phyloP scores from a whole-genome alignment of 1,140 invertebrate genomes.

The Nasonia longicornis region DNA sequence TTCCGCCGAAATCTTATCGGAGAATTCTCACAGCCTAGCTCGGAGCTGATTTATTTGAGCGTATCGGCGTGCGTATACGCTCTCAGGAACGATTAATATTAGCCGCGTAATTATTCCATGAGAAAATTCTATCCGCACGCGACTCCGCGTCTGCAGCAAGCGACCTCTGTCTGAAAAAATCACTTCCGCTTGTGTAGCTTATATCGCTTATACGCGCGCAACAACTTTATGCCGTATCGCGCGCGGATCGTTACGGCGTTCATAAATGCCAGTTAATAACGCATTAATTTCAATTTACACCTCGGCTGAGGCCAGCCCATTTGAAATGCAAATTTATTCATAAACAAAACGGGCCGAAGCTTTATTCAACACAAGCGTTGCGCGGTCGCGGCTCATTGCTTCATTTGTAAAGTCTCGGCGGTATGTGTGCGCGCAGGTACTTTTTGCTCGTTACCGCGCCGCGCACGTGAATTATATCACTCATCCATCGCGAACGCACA shows the following conservation, averaged over 20 bases:
- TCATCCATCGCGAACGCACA: slow-evolving; percentile 20
- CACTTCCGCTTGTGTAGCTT: slow-evolving; percentile 34
- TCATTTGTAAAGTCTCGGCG: slow-evolving; percentile 20
- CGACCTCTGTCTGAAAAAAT: slow-evolving; percentile 33
- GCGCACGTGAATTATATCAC: slow-evolving; percentile 39
- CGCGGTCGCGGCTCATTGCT: slow-evolving; percentile 36
- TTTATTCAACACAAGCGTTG: slow-evolving; percentile 37
- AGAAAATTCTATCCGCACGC: slow-evolving; percentile 33
- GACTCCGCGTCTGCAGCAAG: background rate
- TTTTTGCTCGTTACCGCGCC: slow-evolving; percentile 39
- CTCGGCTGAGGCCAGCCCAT: slow-evolving; percentile 21
- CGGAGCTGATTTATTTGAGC: background rate
- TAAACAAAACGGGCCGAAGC: slow-evolving; percentile 26
- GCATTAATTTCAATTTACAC: slow-evolving; percentile 49
- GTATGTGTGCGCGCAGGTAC: background rate
- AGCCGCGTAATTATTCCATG: slow-evolving; percentile 17
- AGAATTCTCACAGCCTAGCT: no score
- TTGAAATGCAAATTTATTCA: slow-evolving; percentile 44
- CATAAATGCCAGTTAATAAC: slow-evolving; percentile 48
- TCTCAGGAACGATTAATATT: slow-evolving; percentile 25
- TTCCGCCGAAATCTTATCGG: background rate
- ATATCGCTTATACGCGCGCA: background rate
- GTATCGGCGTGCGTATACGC: background rate
- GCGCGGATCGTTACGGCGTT: slow-evolving; percentile 34
- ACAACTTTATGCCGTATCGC: slow-evolving; percentile 29